phyloP scores from a whole-genome alignment of 1,140 invertebrate species.

The Drosophila nannoptera region DNA sequence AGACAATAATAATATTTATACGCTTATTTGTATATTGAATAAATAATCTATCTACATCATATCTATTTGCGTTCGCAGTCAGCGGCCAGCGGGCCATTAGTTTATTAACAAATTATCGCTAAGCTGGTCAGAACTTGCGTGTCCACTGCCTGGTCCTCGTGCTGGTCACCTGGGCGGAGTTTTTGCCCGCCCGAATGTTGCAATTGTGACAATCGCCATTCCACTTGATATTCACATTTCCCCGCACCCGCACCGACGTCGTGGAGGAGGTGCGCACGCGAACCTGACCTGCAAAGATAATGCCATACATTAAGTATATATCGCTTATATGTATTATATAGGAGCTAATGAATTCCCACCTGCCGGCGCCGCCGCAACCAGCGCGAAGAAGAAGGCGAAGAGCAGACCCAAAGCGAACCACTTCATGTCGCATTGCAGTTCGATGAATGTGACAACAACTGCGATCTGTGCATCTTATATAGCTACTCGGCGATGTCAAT shows the following conservation, averaged over 20 bases:
- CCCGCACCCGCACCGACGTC: slow-evolving; percentile 8
- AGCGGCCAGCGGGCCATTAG: too few species aligned
- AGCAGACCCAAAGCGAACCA: slow-evolving; percentile 16
- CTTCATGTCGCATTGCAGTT: slow-evolving; percentile 31
- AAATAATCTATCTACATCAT: too few species aligned
- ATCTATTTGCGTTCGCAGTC: too few species aligned
- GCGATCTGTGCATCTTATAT: slow-evolving; percentile 3
- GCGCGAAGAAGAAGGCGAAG: slow-evolving; percentile 8
- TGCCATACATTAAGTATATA: neutral
- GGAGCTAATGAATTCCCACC: neutral
- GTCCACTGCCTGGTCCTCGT: neutral
- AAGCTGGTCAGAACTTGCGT: neutral
- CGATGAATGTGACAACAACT: neutral
- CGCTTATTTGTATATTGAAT: too few species aligned
- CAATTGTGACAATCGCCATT: slow-evolving; percentile 41
- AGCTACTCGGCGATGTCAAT: neutral
- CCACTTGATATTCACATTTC: slow-evolving; percentile 26
- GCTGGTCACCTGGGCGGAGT: slow-evolving; percentile 34
- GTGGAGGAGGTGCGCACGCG: slow-evolving; percentile 16
- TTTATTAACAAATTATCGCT: too few species aligned
- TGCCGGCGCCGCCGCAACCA: slow-evolving; percentile 16
- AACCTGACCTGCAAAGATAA: slow-evolving; percentile 22
- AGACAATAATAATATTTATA: too few species aligned
- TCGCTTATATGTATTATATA: neutral
- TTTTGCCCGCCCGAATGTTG: slow-evolving; percentile 35